Conservation (phyloP, 1,140 invertebrate species). For the Dinothrombium tinctorium region DNA sequence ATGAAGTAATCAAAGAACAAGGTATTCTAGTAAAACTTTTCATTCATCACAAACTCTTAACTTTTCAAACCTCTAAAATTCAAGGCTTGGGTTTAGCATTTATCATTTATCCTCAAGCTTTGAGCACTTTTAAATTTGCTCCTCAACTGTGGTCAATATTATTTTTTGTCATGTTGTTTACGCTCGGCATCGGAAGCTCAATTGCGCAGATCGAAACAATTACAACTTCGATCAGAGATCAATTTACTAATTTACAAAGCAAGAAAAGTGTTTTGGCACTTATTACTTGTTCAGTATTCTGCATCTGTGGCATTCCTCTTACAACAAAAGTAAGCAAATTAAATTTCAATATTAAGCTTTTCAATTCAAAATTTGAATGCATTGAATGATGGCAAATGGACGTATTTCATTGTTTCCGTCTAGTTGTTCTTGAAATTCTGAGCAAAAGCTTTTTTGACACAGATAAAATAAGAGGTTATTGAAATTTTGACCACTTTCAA, state of each 20-base stretch:
- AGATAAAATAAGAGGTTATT: too few relatives aligned
- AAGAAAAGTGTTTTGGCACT: constrained; percentile 35
- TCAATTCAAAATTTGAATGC: too few relatives aligned
- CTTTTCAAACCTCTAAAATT: constrained; percentile 1
- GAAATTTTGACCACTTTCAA: too few relatives aligned
- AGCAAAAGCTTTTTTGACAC: too few relatives aligned
- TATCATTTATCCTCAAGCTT: constrained; percentile 86
- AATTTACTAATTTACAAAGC: constrained; percentile 31
- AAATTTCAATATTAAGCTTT: too few relatives aligned
- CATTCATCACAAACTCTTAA: not conserved
- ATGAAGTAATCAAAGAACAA: constrained; percentile 5
- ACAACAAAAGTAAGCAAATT: constrained; percentile 15
- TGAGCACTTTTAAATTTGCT: constrained; percentile 79
- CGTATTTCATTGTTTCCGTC: too few relatives aligned
- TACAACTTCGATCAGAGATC: constrained; percentile 40
- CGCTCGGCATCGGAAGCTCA: constrained; percentile 29
- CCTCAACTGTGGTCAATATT: constrained; percentile 69
- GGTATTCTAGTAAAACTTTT: not conserved
- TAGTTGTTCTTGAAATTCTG: too few relatives aligned
- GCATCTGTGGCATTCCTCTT: constrained; percentile 32
- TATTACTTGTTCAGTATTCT: constrained; percentile 32
- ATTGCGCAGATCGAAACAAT: constrained; percentile 23
- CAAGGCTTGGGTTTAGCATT: constrained; percentile 51
- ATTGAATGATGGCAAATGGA: too few relatives aligned
- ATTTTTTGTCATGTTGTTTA: constrained; percentile 88